Evolutionary conservation across 2,888 invertebrate genomes (phyloP).

Genomic region (Elgonia sp.): DNA sequence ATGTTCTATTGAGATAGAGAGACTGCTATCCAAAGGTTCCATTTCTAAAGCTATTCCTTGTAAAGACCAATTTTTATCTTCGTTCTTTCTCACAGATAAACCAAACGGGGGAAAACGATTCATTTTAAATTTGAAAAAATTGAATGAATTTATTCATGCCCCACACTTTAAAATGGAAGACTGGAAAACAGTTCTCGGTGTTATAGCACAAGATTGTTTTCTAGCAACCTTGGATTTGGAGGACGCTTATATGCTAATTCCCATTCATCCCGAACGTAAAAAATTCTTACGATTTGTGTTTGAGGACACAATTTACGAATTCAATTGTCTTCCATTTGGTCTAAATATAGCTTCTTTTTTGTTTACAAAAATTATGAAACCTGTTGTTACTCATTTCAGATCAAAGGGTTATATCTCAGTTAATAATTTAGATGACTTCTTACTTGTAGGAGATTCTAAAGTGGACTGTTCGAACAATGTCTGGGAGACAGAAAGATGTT

Average conservation of each 20-base stretch:
- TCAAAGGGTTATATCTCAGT: neutral
- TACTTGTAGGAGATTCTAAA: neutral
- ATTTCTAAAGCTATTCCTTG: too few relatives aligned
- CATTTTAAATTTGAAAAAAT: too few relatives aligned
- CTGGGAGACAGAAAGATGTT: neutral
- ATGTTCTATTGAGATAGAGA: too few relatives aligned
- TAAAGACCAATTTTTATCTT: too few relatives aligned
- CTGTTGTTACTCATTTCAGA: neutral
- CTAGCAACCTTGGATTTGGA: neutral
- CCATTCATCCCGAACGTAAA: slow-evolving; percentile 4
- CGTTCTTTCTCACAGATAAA: too few relatives aligned
- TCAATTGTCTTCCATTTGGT: slow-evolving; percentile 15
- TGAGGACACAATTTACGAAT: neutral
- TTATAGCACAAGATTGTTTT: too few relatives aligned
- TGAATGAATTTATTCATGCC: too few relatives aligned
- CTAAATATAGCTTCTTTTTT: neutral
- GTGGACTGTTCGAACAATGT: neutral
- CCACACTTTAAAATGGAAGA: too few relatives aligned
- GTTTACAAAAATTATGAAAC: slow-evolving; percentile 16
- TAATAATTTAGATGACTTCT: neutral
- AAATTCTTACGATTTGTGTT: neutral
- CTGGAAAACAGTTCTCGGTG: too few relatives aligned
- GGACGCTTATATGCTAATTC: slow-evolving; percentile 13
- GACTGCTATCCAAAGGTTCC: too few relatives aligned
- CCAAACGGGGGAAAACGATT: too few relatives aligned